phyloP scores from a whole-genome alignment of 2,797 vertebrate species.

The Sardinella longiceps region DNA sequence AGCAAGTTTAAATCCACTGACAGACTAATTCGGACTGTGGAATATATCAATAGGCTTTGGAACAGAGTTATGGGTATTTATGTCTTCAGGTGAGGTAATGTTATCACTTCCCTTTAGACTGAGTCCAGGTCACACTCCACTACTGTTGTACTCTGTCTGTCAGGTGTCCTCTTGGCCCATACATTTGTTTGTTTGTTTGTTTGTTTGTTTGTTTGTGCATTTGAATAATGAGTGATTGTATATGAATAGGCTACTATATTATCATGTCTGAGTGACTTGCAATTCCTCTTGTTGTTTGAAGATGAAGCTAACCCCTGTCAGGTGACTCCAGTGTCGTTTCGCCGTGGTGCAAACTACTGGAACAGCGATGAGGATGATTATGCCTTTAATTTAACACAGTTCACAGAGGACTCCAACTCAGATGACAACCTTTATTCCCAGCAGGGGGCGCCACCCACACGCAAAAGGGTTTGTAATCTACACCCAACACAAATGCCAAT shows the following conservation, averaged over 20 bases:
- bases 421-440: neutral
- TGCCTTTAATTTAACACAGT: neutral
- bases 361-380: neutral
- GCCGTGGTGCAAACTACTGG: neutral
- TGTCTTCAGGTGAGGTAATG: too few relatives aligned
- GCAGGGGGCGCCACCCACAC: neutral
- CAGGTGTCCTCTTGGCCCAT: neutral
- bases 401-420: neutral
- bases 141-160: neutral
- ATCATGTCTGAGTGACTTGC: too few relatives aligned
- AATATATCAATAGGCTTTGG: too few relatives aligned
- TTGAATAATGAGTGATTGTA: neutral
- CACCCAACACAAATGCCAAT: neutral
- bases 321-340: neutral
- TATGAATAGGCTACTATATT: too few relatives aligned
- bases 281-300: neutral
- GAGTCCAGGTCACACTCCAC: neutral
- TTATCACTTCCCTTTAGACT: too few relatives aligned
- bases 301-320: neutral
- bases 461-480: neutral
- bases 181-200: neutral
- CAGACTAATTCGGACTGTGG: too few relatives aligned
- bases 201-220: neutral
- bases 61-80: too few relatives aligned
- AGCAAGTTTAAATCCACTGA: too few relatives aligned